Evolutionary conservation across 30 jellyfish, hydroid and myxozoan genomes (phyloP), one percentile per base, ranked within the genome.

Genomic region (Phacellophora camtschatica): DNA sequence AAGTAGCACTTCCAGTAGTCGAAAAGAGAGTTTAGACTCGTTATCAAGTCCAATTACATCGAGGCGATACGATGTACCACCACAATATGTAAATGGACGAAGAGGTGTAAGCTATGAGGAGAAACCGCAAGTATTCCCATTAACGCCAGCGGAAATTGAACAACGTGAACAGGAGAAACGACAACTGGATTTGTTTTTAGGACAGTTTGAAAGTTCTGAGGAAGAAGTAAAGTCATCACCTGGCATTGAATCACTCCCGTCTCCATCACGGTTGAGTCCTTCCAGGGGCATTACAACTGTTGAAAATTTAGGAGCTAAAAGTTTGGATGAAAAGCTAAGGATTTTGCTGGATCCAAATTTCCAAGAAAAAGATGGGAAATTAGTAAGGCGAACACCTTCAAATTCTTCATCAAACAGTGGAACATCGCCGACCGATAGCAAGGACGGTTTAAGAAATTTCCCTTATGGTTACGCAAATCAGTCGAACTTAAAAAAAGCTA

Each of bases 11-110:
- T 34, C 82, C 10, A 85, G 97, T 67, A 88, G 99, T 61, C 90
- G 97, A 5, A 94, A 94, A 36, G 99, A 81, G 57, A 81, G 97
- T 20, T 51, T 86, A 18, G 99, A 87, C 51, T 94, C 99, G 3
- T 71, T 82, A 28, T 86, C 96, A 36, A 94, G 99, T 67, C 99
- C 99, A 10, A 65, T 73, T 1, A 35, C 86, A n/a, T 62, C 62
- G 41, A 95, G 99, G 23, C 54, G 84, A 24, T 54, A 84, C 39
- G 83, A 43, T 28, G 50, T 48, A 23, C 54, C 71, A 0, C 13
- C 81, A 2, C 90, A 97, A 18, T 70, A 73, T 25, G 49, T 65
- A 6, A 53, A 96, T 18, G 27, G 54, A n/a, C 84, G 86, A 22
- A 59, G 80, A 24, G 82, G 96, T 66, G 75, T 71, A 10, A 68